Evolutionary conservation across 2,888 invertebrate genomes (phyloP).

Genomic region (Pheosia tremula): DNA sequence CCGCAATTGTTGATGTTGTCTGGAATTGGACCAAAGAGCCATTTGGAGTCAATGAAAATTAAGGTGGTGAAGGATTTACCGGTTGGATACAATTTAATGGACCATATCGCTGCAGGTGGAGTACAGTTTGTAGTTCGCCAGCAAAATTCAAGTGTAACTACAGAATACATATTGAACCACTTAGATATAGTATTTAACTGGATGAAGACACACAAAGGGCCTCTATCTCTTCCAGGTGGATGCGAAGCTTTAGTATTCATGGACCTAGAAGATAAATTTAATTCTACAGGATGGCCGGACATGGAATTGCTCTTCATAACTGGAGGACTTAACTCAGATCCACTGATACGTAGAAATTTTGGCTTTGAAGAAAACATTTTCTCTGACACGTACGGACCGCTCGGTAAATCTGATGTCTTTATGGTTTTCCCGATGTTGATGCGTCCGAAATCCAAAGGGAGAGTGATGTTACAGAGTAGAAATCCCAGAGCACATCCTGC

Average conservation of each 20-base stretch:
- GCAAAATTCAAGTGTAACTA: constrained; percentile 61
- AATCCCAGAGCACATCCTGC: constrained; percentile 89
- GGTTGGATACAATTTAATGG: constrained; percentile 89
- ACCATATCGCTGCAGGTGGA: constrained; percentile 87
- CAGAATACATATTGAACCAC: constrained; percentile 67
- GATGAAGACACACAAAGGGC: constrained; percentile 81
- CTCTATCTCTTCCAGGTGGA: constrained; percentile 86
- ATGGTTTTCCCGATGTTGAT: constrained; percentile 89
- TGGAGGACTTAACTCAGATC: constrained; percentile 80
- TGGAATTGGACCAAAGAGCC: constrained; percentile 88
- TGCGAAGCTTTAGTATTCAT: constrained; percentile 88
- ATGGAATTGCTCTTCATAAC: constrained; percentile 86
- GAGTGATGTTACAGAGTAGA: constrained; percentile 86
- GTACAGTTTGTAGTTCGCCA: constrained; percentile 82
- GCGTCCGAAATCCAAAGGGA: constrained; percentile 89
- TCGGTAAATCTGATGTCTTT: constrained; percentile 70
- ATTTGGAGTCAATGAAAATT: constrained; percentile 83
- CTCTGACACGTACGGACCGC: constrained; percentile 63
- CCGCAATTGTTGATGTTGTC: constrained; percentile 92
- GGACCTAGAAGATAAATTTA: constrained; percentile 84
- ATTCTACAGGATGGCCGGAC: constrained; percentile 85
- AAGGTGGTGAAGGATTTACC: constrained; percentile 82
- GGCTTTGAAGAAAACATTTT: constrained; percentile 79
- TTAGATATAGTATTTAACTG: constrained; percentile 80
- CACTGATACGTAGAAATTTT: constrained; percentile 76